Conservation (phyloP, 2,888 invertebrate species). For the Drosophila villosipedis region DNA sequence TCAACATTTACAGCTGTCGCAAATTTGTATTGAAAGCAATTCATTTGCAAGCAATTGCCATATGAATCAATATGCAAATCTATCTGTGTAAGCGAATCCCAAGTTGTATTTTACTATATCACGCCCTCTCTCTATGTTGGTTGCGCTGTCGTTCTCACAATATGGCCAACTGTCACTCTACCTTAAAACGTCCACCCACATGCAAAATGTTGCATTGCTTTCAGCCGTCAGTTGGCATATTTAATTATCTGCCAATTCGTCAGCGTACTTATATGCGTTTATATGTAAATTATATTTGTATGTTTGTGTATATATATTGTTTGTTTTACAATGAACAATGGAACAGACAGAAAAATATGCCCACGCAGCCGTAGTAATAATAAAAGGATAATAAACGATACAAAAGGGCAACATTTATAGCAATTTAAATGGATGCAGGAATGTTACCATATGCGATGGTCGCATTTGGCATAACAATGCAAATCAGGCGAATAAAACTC, state of each 20-base stretch:
- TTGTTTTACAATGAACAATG: slow-evolving; percentile 15
- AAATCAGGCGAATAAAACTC: slow-evolving; percentile 6
- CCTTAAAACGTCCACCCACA: slow-evolving; percentile 43
- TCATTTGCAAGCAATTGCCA: slow-evolving; percentile 50
- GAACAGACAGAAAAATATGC: slow-evolving; percentile 6
- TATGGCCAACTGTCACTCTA: slow-evolving; percentile 35
- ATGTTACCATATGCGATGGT: slow-evolving; percentile 11
- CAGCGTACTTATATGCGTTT: slow-evolving; percentile 12
- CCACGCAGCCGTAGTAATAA: slow-evolving; percentile 24
- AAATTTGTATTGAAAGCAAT: slow-evolving; percentile 51
- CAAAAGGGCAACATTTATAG: neutral
- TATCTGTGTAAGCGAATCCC: slow-evolving; percentile 29
- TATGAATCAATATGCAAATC: slow-evolving; percentile 57
- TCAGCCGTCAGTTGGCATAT: slow-evolving; percentile 32
- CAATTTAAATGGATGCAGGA: slow-evolving; percentile 8
- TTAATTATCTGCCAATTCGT: slow-evolving; percentile 57
- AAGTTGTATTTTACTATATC: slow-evolving; percentile 3
- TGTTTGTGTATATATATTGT: slow-evolving; percentile 25
- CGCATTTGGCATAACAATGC: slow-evolving; percentile 10
- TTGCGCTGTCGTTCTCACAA: slow-evolving; percentile 36
- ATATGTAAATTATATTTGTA: slow-evolving; percentile 15
- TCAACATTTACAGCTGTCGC: slow-evolving; percentile 49
- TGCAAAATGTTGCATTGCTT: slow-evolving; percentile 13
- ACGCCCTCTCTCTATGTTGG: neutral
- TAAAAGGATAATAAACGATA: slow-evolving; percentile 23